Percentiles rank a stretch among this genome's conserved stretches.
Evolutionary conservation across 2,113 vertebrate genomes (phyloP).

Genomic region (Sceloporus tristichus): DNA sequence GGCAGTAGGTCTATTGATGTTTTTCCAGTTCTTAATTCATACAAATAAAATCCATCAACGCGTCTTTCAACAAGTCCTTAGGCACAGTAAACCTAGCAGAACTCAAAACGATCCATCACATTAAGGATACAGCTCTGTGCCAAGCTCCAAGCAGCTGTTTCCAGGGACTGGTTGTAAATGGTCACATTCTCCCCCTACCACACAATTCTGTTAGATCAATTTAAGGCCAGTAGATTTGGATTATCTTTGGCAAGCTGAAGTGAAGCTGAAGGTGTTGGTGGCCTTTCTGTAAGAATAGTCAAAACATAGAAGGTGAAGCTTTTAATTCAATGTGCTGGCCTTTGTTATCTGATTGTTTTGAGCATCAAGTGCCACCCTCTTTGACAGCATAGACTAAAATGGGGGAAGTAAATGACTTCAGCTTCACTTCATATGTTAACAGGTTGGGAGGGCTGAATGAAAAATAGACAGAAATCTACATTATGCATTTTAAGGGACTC

Average conservation of each 20-base stretch:
- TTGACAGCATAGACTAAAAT: not conserved
- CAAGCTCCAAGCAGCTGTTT: not conserved
- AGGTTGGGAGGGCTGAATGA: not conserved
- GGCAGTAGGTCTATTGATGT: not conserved
- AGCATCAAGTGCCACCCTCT: not conserved
- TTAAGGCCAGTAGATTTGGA: not conserved
- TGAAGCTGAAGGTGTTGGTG: not conserved
- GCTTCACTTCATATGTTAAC: not conserved
- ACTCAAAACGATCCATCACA: too few species aligned
- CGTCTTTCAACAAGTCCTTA: too few species aligned
- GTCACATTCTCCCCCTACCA: not conserved
- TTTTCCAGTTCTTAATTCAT: too few species aligned
- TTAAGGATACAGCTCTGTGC: not conserved
- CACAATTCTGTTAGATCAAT: not conserved
- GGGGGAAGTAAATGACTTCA: not conserved
- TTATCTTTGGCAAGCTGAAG: not conserved
- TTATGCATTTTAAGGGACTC: not conserved
- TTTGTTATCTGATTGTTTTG: not conserved
- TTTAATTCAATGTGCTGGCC: not conserved
- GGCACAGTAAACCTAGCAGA: too few species aligned
- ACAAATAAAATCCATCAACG: too few species aligned
- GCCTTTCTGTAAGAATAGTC: not conserved
- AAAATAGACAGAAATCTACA: not conserved
- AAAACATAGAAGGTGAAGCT: not conserved
- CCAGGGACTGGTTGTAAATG: not conserved